Evolutionary conservation across 1,140 invertebrate species (phyloP).

Genomic region (Leptopilina clavipes): DNA sequence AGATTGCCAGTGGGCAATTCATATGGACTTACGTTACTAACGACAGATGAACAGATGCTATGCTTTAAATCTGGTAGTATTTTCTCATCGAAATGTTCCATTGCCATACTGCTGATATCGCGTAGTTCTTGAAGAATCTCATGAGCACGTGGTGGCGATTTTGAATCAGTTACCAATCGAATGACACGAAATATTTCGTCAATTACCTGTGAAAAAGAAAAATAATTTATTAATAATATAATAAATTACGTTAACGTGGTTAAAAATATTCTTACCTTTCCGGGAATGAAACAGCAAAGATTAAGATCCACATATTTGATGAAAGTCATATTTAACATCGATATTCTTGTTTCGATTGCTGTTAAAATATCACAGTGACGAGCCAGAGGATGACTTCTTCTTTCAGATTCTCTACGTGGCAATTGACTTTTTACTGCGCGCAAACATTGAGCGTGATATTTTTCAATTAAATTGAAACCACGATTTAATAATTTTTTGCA

Average conservation of each 20-base stretch:
- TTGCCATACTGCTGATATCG: slow-evolving; percentile 96
- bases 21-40: slow-evolving; percentile 63
- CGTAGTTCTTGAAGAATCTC: slow-evolving; percentile 91
- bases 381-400: slow-evolving; percentile 87
- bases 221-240: slow-evolving; percentile 38
- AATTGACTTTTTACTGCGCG: slow-evolving; percentile 88
- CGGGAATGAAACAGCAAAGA: slow-evolving; percentile 94
- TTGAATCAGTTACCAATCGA: slow-evolving; percentile 79
- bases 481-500: slow-evolving; percentile 85
- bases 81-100: slow-evolving; percentile 96
- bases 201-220: slow-evolving; percentile 80
- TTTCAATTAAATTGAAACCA: slow-evolving; percentile 87
- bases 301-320: slow-evolving; percentile 88
- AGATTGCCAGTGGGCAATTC: slow-evolving; percentile 65
- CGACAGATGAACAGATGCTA: slow-evolving; percentile 66
- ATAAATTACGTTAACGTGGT: slow-evolving; percentile 36
- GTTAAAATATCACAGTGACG: slow-evolving; percentile 92
- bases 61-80: slow-evolving; percentile 80
- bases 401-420: slow-evolving; percentile 91
- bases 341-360: slow-evolving; percentile 92
- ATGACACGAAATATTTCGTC: slow-evolving; percentile 90
- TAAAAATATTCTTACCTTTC: slow-evolving; percentile 80
- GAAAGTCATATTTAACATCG: slow-evolving; percentile 94
- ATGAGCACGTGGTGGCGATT: slow-evolving; percentile 84
- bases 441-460: slow-evolving; percentile 83